Evolutionary conservation across 2,888 invertebrate species (phyloP).

Genomic region (Ophonus ardosiacus): DNA sequence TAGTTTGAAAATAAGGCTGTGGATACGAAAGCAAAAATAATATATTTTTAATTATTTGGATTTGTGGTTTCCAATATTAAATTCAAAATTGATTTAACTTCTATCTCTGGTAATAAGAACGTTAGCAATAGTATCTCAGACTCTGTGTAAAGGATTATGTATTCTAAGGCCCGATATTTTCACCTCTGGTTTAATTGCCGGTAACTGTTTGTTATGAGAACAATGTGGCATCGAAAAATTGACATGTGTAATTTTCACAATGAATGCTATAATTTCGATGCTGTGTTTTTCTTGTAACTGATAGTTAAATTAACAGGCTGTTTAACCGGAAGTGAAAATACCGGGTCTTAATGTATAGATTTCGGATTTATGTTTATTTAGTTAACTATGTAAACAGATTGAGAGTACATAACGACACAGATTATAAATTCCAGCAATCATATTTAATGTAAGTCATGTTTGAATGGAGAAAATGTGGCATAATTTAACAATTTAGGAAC

Average conservation of each 20-base stretch:
- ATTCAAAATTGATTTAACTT: slow-evolving; percentile 39
- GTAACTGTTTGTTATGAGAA: too few species aligned
- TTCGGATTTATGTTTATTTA: slow-evolving; percentile 6
- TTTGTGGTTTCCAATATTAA: slow-evolving; percentile 12
- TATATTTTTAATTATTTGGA: background rate
- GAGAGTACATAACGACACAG: slow-evolving; percentile 1
- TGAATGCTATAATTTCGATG: too few species aligned
- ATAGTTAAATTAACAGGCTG: too few species aligned
- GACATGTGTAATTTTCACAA: too few species aligned
- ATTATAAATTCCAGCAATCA: slow-evolving; percentile 15
- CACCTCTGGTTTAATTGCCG: too few species aligned
- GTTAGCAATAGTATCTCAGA: slow-evolving; percentile 33
- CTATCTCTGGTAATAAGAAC: slow-evolving; percentile 40
- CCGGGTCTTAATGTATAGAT: slow-evolving; percentile 11
- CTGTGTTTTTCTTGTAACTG: too few species aligned
- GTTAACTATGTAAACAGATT: slow-evolving; percentile 11
- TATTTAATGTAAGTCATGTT: slow-evolving; percentile 27
- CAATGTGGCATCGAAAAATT: too few species aligned
- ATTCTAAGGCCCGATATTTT: too few species aligned
- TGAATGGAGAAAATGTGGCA: slow-evolving; percentile 34
- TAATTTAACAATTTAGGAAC: slow-evolving; percentile 40
- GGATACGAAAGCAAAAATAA: slow-evolving; percentile 28
- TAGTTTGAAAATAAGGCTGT: slow-evolving; percentile 38
- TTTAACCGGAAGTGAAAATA: too few species aligned
- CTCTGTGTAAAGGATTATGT: slow-evolving; percentile 7